Percentiles rank a stretch among this genome's conserved stretches.
phyloP scores from a whole-genome alignment of 2,888 invertebrate genomes.

The Agriopis leucophaearia region DNA sequence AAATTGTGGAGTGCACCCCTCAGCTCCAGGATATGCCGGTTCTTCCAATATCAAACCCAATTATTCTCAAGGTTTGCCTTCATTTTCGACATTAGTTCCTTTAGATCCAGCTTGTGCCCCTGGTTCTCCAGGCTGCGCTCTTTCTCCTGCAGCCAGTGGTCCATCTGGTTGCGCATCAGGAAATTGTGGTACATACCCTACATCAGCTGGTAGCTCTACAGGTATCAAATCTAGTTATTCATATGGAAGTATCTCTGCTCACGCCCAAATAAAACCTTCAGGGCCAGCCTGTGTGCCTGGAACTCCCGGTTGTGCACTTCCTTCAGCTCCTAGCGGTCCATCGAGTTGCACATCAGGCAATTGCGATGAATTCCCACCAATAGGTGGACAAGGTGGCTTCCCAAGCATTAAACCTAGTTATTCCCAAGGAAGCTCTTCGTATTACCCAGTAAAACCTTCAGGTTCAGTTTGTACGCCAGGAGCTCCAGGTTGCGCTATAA shows the following conservation, averaged over 20 bases:
- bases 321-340: conserved; percentile 3
- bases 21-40: not conserved
- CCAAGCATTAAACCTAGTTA: conserved; percentile 5
- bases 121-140: conserved; percentile 13
- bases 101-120: conserved; percentile 34
- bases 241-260: conserved; percentile 3
- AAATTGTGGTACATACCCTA: conserved; percentile 7
- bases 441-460: conserved; percentile 12
- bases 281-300: conserved; percentile 21
- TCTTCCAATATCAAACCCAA: conserved; percentile 10
- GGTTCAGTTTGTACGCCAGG: conserved; percentile 7
- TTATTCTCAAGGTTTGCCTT: conserved; percentile 8
- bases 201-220: conserved; percentile 3
- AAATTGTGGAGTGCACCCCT: conserved; percentile 7
- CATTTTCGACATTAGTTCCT: conserved; percentile 27
- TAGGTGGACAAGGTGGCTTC: not conserved
- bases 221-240: conserved; percentile 17
- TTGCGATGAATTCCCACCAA: conserved; percentile 13
- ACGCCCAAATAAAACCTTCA: conserved; percentile 14
- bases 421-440: conserved; percentile 13
- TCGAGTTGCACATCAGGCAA: conserved; percentile 3
- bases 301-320: conserved; percentile 16
- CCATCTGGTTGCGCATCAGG: conserved; percentile 20
- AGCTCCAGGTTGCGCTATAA: conserved; percentile 8
- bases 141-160: not conserved